Evolutionary conservation across 1,140 invertebrate species (phyloP).

Genomic region (Zophobas atratus): DNA sequence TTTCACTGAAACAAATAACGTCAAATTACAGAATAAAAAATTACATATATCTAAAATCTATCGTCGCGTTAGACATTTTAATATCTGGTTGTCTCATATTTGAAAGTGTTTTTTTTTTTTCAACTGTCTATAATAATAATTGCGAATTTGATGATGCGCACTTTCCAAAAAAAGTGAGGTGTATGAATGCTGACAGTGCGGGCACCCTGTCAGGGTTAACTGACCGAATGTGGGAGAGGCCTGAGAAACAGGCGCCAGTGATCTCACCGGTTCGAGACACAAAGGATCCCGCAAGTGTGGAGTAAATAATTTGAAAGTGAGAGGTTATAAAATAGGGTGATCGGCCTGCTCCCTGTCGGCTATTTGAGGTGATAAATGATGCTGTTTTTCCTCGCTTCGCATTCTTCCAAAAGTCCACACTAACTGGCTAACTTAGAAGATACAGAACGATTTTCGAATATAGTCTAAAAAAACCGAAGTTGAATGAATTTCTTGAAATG

Average conservation of each 20-base stretch:
- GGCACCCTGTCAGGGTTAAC: constrained; percentile 47
- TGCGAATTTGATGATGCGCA: constrained; percentile 24
- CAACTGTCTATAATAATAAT: neutral
- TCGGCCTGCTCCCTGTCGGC: constrained; percentile 50
- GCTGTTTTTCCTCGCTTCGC: constrained; percentile 40
- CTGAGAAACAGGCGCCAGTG: constrained; percentile 59
- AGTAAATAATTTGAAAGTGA: constrained; percentile 62
- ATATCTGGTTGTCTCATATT: too few relatives aligned
- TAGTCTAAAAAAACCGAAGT: too few relatives aligned
- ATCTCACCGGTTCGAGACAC: constrained; percentile 60
- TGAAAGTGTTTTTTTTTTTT: too few relatives aligned
- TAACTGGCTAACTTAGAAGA: neutral
- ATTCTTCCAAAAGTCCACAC: constrained; percentile 43
- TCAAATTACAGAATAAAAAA: too few relatives aligned
- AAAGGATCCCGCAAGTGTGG: constrained; percentile 62
- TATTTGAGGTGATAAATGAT: constrained; percentile 46
- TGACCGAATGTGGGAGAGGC: constrained; percentile 51
- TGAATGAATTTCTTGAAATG: too few relatives aligned
- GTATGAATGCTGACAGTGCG: constrained; percentile 48
- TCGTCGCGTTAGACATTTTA: too few relatives aligned
- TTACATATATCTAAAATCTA: too few relatives aligned
- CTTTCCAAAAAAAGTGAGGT: constrained; percentile 5
- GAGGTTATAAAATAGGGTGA: constrained; percentile 60
- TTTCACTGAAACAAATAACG: too few relatives aligned
- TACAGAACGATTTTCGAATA: neutral